These are phyloP conservation scores for Alethe castanea DNA, from an alignment of 2,113 vertebrate genomes.

Conservation along the genomic window DNA sequence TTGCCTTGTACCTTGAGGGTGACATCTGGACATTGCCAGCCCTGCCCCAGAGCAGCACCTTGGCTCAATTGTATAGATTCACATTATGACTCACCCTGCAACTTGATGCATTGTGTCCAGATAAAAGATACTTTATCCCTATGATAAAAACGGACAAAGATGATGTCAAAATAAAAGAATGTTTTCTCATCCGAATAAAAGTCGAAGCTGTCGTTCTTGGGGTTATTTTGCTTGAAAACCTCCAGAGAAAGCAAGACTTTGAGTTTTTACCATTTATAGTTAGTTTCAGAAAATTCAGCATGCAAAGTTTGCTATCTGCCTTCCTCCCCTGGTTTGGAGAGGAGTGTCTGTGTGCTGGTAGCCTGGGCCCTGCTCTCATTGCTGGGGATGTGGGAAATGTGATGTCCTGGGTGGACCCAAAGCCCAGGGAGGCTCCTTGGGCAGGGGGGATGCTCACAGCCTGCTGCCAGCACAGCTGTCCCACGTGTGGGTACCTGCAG, in stretches of 20 bases:
- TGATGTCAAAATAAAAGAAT: constrained; percentile 72
- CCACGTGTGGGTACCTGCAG: background rate
- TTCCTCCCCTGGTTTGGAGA: background rate
- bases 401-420: background rate
- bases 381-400: accelerated
- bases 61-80: constrained; percentile 51
- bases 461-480: background rate
- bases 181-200: constrained; percentile 67
- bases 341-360: background rate
- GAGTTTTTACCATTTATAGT: constrained; percentile 76
- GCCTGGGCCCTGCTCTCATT: background rate
- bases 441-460: background rate
- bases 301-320: constrained; percentile 21
- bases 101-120: constrained; percentile 67
- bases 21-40: constrained; percentile 44
- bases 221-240: constrained; percentile 72
- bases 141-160: constrained; percentile 60
- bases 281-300: constrained; percentile 60
- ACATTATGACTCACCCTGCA: constrained; percentile 60
- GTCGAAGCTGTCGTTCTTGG: constrained; percentile 38
- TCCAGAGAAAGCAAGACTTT: constrained; percentile 68
- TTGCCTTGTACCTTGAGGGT: background rate
- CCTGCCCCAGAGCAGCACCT: background rate
- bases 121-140: constrained; percentile 70
- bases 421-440: background rate